Conservation (phyloP, 1,140 invertebrate genomes). For the Akabosia matsudoensis region DNA sequence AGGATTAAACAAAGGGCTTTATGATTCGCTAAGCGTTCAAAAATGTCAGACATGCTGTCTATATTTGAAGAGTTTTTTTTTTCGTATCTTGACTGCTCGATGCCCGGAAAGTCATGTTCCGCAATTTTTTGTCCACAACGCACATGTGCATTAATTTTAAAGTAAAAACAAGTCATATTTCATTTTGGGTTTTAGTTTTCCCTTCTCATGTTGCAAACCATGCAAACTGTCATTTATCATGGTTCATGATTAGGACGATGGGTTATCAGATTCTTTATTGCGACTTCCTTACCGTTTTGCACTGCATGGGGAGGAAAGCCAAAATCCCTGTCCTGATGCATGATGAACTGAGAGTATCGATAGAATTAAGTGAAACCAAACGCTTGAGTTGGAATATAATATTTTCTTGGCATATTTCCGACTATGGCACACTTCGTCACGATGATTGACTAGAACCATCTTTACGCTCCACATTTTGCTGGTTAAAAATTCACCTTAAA, state of each 20-base stretch:
- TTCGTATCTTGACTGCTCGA: no score
- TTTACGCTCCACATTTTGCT: constrained; percentile 3
- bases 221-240: no score
- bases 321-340: constrained; percentile 1
- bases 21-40: background rate
- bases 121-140: no score
- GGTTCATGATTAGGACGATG: no score
- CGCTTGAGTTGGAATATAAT: background rate
- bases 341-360: background rate
- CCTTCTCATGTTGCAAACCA: no score
- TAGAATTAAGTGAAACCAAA: background rate
- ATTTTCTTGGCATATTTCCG: background rate
- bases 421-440: constrained; percentile 6
- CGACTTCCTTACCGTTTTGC: background rate
- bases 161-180: no score
- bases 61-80: no score
- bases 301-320: background rate
- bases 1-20: background rate
- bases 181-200: no score
- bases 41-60: background rate
- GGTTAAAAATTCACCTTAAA: background rate
- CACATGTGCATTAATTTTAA: no score
- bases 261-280: background rate
- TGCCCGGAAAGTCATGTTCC: no score
- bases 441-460: constrained; percentile 3